phyloP scores from a whole-genome alignment of 2,113 vertebrate species.

The Coreoperca whiteheadi region DNA sequence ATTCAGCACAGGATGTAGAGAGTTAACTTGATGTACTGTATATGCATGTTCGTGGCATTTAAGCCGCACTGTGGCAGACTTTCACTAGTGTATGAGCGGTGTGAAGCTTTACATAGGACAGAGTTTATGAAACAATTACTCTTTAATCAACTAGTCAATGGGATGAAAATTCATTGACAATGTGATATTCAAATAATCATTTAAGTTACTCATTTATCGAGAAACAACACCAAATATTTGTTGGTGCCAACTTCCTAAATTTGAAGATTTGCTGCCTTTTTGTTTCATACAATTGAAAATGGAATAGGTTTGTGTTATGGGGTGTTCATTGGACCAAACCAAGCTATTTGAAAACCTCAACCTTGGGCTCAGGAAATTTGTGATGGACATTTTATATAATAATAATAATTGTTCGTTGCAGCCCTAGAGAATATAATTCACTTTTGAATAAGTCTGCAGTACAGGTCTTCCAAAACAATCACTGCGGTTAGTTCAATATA shows the following conservation, averaged over 20 bases:
- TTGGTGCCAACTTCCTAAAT: too few relatives aligned
- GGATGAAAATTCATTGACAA: not conserved
- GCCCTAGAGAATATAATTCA: too few relatives aligned
- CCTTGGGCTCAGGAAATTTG: too few relatives aligned
- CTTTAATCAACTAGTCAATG: not conserved
- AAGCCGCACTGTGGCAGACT: not conserved
- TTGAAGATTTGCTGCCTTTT: not conserved
- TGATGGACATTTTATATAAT: too few relatives aligned
- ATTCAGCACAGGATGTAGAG: not conserved
- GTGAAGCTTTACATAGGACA: not conserved
- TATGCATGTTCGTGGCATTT: not conserved
- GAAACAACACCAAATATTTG: too few relatives aligned
- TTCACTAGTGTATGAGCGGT: too few relatives aligned
- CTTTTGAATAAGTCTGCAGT: not conserved
- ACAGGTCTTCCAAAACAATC: not conserved
- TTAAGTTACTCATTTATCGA: too few relatives aligned
- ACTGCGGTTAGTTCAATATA: not conserved
- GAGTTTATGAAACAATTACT: not conserved
- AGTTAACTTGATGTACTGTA: not conserved
- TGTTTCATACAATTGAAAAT: not conserved
- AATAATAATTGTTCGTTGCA: not conserved
- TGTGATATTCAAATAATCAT: too few relatives aligned
- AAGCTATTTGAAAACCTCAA: not conserved
- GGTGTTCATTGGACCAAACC: not conserved
- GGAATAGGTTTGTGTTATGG: not conserved